Base-by-base conservation (phyloP, 2,888 invertebrate genomes). In the Carpatolechia fugitivella region DNA sequence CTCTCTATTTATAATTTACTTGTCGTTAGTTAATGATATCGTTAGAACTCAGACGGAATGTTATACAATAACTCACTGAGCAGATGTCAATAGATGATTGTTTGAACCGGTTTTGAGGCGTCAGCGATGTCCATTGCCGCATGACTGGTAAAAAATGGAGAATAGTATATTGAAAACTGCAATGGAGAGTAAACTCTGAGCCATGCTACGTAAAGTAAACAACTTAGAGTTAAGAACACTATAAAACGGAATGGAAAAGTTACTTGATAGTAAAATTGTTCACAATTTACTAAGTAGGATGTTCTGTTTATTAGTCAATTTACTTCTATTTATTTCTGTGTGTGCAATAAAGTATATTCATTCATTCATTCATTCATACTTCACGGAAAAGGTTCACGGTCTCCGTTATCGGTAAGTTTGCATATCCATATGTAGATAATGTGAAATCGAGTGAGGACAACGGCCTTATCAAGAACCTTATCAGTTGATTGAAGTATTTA, bases 341-440 rank as follows among this genome's bases (percentile, higher is more conserved):
- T n/a, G n/a, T n/a, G n/a, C n/a, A n/a, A n/a, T n/a, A n/a, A n/a
- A n/a, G n/a, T n/a, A n/a, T n/a, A n/a, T n/a, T n/a, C n/a, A n/a
- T n/a, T n/a, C n/a, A n/a, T n/a, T n/a, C n/a, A n/a, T n/a, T n/a
- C n/a, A n/a, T n/a, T 24, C 24, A 6, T 24, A 24, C 24, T 24
- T 24, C 6, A 35, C 10, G 29, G 1, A 31, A 49, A 18, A 49
- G n/a, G 36, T 50, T 51, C 51, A 38, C 11, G 51, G 51, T 13
- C 16, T 11, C 14, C 10, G n/a, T 29, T 51, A 51, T 51, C 51
- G 51, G 38, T 51, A 14, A 16, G 44, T 44, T 44, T 44, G 20
- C n/a, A 20, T 49, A 51, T 51, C 35, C 20, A 36, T 40, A 10
- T 40, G 18, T 14, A 38, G 51, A 51, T 51, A 38, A 36, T 18